phyloP scores from a whole-genome alignment of 2,113 vertebrate species.

The Python bivittatus region DNA sequence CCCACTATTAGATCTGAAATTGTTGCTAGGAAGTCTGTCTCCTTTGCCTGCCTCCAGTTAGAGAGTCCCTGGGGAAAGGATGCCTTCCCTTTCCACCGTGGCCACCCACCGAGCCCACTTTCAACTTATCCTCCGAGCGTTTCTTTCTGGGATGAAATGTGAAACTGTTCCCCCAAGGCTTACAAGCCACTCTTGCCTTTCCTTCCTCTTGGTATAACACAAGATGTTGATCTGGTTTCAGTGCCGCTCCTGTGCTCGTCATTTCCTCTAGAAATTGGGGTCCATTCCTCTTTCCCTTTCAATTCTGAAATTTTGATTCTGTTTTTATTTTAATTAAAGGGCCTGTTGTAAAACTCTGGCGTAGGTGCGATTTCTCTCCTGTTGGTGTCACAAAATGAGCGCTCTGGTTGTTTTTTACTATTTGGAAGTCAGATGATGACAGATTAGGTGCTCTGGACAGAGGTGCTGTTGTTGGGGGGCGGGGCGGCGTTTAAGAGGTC shows the following conservation, averaged over 20 bases:
- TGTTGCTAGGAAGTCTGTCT: background rate
- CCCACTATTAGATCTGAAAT: background rate
- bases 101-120: background rate
- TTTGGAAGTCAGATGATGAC: background rate
- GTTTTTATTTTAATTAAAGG: background rate
- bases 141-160: background rate
- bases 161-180: background rate
- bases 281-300: background rate
- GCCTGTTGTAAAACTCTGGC: background rate
- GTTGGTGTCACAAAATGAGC: background rate
- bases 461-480: too few relatives aligned
- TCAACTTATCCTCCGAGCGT: background rate
- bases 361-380: background rate
- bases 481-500: background rate
- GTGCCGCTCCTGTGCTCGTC: too few relatives aligned
- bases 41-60: background rate
- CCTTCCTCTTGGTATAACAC: too few relatives aligned
- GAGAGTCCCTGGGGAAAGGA: background rate
- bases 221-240: background rate
- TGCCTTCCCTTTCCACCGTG: background rate
- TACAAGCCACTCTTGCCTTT: background rate
- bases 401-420: too few relatives aligned
- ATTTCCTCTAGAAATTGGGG: background rate
- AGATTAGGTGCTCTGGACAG: background rate
- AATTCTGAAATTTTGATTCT: background rate